Evolutionary conservation across 2,797 vertebrate species (phyloP), one percentile per base, ranked within the genome.

Genomic region (Tiaroga cobitis): DNA sequence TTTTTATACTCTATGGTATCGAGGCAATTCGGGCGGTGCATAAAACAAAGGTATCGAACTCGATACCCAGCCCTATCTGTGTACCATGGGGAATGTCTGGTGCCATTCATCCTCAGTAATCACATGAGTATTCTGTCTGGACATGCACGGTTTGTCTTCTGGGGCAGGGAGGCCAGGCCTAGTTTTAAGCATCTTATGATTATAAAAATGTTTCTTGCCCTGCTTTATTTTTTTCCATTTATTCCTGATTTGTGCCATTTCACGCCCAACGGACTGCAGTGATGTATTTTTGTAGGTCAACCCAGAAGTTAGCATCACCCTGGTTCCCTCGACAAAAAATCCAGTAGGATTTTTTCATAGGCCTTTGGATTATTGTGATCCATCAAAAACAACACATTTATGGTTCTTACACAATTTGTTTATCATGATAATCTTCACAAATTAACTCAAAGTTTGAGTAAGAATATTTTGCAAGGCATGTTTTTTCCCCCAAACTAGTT

Each of bases 131-230:
- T 41, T 18, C 56, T 65, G 56, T 18, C 81, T n/a, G 70, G 41
- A n/a, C 70, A 75, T 63, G 41, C 41, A 49, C 5, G 21, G 43
- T 74, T 74, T 49, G 54, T 74, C 39, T 29, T 63, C 29, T 74
- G 21, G 54, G 39, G 24, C 15, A 65, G 32, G 15, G 29, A 49
- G 26, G 8, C 26, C 41, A 61, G 54, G 70, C 56, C 29, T 65
- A 32, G 26, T 82, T 82, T 77, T 77, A 34, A 77, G 34, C 51
- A 3, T n/a, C 34, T 65, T 49, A 65, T 59, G 59, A 74, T 82
- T 16, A 18, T 67, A 34, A 65, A 59, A 77, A 39, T 39, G 24
- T 39, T 59, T 59, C 3, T n/a, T 77, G 74, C 7, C 29, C 49
- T 29, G 26, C 29, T 75, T 75, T 34, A 75, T 73, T 73, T 7